These are phyloP conservation scores for Pocillopora grandis DNA, from an alignment of 92 coral and sea anemone species.

Conservation along the genomic window DNA sequence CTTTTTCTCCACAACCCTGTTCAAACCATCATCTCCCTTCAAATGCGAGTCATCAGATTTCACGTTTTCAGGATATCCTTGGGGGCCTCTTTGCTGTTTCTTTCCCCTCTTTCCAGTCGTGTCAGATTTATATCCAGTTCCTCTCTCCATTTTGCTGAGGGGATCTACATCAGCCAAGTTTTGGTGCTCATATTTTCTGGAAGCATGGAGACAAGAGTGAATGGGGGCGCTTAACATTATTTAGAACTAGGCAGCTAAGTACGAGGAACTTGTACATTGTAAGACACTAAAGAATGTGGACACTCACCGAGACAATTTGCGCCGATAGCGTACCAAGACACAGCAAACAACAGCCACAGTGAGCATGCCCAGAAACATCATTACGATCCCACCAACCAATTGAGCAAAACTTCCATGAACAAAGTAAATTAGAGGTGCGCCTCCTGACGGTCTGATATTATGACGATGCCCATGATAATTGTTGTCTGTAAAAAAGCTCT, in stretches of 20 bases:
- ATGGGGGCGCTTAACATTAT: too few species aligned
- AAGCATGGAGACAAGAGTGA: neutral
- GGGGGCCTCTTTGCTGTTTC: conserved; percentile 47
- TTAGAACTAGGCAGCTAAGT: too few species aligned
- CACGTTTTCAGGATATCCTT: conserved; percentile 52
- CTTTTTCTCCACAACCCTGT: too few species aligned
- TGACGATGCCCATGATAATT: neutral
- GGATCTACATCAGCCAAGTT: conserved; percentile 1
- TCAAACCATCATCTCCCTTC: too few species aligned
- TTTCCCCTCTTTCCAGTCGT: conserved; percentile 5
- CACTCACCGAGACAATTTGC: neutral
- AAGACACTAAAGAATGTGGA: neutral
- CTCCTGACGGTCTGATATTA: neutral
- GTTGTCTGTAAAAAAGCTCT: neutral
- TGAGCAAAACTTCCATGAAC: neutral
- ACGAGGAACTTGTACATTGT: neutral
- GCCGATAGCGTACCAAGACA: neutral
- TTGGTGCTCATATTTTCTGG: neutral
- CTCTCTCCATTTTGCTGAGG: conserved; percentile 20
- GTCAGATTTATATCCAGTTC: neutral
- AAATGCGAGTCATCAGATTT: conserved; percentile 22
- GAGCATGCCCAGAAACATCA: neutral
- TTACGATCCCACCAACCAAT: neutral
- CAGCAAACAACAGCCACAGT: conserved; percentile 12
- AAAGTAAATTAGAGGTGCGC: neutral